Percentiles rank a stretch among this genome's conserved stretches.
phyloP scores from a whole-genome alignment of 2,113 vertebrate species.

The Calidris pygmaea region DNA sequence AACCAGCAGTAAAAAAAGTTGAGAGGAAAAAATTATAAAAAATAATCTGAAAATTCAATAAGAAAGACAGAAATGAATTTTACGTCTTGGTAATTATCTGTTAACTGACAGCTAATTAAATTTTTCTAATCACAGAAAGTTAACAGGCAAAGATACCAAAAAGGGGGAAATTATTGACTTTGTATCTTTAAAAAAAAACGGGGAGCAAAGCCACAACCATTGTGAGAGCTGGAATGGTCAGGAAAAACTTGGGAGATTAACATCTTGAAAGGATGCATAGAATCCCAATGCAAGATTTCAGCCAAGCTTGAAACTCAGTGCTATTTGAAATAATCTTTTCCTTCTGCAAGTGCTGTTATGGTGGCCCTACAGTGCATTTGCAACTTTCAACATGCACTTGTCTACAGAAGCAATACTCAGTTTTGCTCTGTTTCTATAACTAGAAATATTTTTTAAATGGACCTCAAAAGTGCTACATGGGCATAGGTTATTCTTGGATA shows the following conservation, averaged over 20 bases:
- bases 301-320: neutral
- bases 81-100: neutral
- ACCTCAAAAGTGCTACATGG: neutral
- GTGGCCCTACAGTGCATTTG: neutral
- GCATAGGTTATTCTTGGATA: neutral
- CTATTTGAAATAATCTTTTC: neutral
- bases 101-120: neutral
- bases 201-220: neutral
- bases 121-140: neutral
- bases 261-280: neutral
- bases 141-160: neutral
- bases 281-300: neutral
- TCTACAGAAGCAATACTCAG: neutral
- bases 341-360: neutral
- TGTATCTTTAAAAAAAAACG: neutral
- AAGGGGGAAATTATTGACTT: neutral
- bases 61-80: neutral
- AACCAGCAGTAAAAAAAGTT: neutral
- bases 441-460: neutral
- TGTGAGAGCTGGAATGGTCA: neutral
- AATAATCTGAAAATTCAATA: neutral
- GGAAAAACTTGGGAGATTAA: neutral
- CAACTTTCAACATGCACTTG: neutral
- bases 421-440: neutral
- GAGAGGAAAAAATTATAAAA: neutral